These are phyloP conservation scores for Maniola jurtina DNA, from an alignment of 1,140 invertebrate species.

Conservation along the genomic window DNA sequence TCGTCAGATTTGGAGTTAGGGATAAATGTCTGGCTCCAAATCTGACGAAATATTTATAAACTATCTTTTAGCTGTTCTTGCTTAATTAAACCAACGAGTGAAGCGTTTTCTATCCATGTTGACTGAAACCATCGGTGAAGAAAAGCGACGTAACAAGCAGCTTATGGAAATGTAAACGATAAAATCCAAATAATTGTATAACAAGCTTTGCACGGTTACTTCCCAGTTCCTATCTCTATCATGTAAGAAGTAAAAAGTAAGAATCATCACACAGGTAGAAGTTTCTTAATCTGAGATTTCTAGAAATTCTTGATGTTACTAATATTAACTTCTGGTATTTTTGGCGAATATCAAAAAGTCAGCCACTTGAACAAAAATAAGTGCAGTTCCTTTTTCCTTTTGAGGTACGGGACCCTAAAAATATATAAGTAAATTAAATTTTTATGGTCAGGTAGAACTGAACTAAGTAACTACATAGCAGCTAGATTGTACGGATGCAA, in stretches of 20 bases:
- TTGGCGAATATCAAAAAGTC: no score
- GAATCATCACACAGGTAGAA: background rate
- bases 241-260: conserved; percentile 14
- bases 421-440: no score
- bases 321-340: no score
- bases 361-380: no score
- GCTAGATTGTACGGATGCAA: conserved; percentile 24
- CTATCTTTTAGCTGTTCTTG: conserved; percentile 2
- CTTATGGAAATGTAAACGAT: conserved; percentile 23
- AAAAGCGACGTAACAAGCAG: conserved; percentile 16
- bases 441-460: no score
- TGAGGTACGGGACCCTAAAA: no score
- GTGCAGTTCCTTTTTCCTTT: no score
- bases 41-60: background rate
- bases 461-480: background rate
- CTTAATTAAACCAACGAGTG: background rate
- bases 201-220: conserved; percentile 4
- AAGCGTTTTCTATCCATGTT: conserved; percentile 16
- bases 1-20: no score
- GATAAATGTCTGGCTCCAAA: no score
- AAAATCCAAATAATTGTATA: conserved; percentile 24
- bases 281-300: background rate
- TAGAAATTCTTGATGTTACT: background rate
- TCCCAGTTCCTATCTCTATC: conserved; percentile 11
- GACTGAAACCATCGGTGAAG: conserved; percentile 4